A percentile compares a stretch with the other conserved stretches of the same genome.
These are phyloP conservation scores for Motacilla alba DNA, from an alignment of 2,113 vertebrate species.

Conservation along the genomic window DNA sequence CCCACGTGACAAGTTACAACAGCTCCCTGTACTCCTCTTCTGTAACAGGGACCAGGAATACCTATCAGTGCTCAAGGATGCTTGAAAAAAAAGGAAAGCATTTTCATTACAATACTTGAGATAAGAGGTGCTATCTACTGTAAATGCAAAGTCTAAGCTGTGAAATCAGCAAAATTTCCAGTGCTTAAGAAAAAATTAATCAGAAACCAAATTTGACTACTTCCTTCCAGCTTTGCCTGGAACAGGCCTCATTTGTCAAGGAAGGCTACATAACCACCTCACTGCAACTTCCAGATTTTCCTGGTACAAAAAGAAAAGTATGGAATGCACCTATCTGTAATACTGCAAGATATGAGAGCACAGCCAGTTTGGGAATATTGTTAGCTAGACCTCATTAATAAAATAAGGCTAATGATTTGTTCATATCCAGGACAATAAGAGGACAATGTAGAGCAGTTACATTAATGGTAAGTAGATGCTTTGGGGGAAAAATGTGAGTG, in stretches of 20 bases:
- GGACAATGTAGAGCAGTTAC: conserved; percentile 58
- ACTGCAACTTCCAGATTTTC: neutral
- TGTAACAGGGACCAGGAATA: neutral
- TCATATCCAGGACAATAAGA: conserved; percentile 76
- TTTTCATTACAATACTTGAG: neutral
- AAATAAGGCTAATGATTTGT: conserved; percentile 78
- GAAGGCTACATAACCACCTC: neutral
- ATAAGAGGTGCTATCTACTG: neutral
- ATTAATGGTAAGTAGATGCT: conserved; percentile 67
- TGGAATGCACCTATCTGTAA: neutral
- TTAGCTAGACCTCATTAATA: conserved; percentile 76
- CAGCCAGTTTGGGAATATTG: conserved; percentile 60
- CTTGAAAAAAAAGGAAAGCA: neutral
- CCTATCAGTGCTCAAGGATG: neutral
- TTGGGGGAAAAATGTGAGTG: conserved; percentile 35
- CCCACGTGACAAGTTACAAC: neutral
- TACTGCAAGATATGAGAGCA: conserved; percentile 36
- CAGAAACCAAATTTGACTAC: neutral
- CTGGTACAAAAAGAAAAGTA: neutral
- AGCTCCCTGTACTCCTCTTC: neutral
- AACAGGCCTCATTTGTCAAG: neutral
- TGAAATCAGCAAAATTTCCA: conserved; percentile 15
- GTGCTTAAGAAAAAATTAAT: neutral
- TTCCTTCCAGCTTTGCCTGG: conserved; percentile 18
- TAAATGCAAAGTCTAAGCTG: neutral